A percentile compares a stretch with the other conserved stretches of the same genome.
Conservation (phyloP, 2,888 invertebrate species). For the Antitype chi region DNA sequence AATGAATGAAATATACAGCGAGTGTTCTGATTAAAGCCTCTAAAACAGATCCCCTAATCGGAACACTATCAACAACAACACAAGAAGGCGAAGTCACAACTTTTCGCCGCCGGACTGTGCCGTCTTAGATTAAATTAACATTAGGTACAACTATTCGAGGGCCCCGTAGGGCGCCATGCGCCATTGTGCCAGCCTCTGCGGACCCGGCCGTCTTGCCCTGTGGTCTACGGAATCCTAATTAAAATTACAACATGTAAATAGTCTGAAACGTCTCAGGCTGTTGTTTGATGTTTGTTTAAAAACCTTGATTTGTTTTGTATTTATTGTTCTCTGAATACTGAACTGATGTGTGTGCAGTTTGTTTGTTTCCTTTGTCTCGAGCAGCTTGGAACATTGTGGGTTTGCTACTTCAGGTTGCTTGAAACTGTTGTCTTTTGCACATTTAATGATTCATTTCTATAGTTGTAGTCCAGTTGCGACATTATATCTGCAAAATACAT, state of each 20-base stretch:
- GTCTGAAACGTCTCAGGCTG: constrained; percentile 78
- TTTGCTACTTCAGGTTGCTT: constrained; percentile 36
- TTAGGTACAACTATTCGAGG: constrained; percentile 86
- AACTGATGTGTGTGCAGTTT: constrained; percentile 35
- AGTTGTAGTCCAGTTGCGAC: constrained; percentile 6
- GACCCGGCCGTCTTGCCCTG: constrained; percentile 75
- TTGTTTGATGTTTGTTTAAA: constrained; percentile 81
- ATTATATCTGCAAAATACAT: constrained; percentile 12
- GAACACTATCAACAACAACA: constrained; percentile 76
- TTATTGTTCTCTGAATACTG: constrained; percentile 54
- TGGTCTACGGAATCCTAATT: constrained; percentile 87
- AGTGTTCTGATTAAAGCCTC: neutral
- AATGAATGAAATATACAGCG: neutral
- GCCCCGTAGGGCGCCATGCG: constrained; percentile 63
- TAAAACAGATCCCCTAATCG: constrained; percentile 48
- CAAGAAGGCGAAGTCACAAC: constrained; percentile 85
- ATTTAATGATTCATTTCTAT: neutral
- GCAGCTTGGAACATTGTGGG: constrained; percentile 9
- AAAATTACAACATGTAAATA: constrained; percentile 90
- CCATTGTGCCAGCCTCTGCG: constrained; percentile 72
- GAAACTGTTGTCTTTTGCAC: neutral
- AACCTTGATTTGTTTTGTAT: constrained; percentile 68
- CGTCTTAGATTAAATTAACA: constrained; percentile 90
- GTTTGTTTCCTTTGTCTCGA: constrained; percentile 49
- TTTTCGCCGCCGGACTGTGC: constrained; percentile 82